phyloP scores from a whole-genome alignment of 2,797 vertebrate genomes.

The Muscicapa comitata region DNA sequence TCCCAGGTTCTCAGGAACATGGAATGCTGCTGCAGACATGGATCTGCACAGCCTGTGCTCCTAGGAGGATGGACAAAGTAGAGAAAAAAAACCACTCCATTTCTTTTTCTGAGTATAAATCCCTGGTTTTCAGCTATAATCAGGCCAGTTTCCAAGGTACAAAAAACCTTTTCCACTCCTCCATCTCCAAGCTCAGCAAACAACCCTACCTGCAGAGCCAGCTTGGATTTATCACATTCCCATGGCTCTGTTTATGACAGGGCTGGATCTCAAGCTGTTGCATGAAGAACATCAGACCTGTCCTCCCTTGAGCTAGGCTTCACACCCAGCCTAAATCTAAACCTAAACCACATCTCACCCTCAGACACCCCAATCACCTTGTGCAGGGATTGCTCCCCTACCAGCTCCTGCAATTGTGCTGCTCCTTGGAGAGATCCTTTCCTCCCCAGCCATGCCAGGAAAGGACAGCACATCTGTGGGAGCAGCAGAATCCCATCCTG shows the following conservation, averaged over 20 bases:
- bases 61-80: fast-evolving
- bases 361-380: not conserved
- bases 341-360: not conserved
- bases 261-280: not conserved
- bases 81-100: not conserved
- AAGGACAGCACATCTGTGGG: not conserved
- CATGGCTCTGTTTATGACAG: not conserved
- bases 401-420: not conserved
- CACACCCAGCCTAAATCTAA: not conserved
- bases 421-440: not conserved
- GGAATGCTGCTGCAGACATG: not conserved
- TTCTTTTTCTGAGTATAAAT: not conserved
- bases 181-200: not conserved
- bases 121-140: not conserved
- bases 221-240: not conserved
- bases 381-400: not conserved
- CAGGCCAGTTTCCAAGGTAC: not conserved
- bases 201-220: not conserved
- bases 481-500: not conserved
- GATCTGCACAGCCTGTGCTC: not conserved
- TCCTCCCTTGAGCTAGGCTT: not conserved
- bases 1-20: not conserved
- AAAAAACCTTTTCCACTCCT: not conserved
- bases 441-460: not conserved
- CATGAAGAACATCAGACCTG: not conserved